Conservation (phyloP, 2,797 vertebrate genomes). For the Phoxinus dragarum region DNA sequence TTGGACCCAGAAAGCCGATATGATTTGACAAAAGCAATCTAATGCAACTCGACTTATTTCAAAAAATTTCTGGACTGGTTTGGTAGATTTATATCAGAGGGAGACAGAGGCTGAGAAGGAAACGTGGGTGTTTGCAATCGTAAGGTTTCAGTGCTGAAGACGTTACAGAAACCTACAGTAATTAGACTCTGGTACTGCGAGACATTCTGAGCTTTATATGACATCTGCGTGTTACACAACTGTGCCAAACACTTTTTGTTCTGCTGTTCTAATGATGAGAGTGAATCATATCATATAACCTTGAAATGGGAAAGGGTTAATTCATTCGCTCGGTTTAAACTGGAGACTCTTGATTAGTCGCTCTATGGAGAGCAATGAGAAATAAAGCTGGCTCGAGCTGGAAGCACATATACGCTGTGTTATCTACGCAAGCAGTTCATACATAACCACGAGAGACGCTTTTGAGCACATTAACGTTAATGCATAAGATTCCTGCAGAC, state of each 20-base stretch:
- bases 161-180: background rate
- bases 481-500: background rate
- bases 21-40: background rate
- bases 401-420: background rate
- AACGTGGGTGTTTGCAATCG: slow-evolving; percentile 20
- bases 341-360: slow-evolving; percentile 42
- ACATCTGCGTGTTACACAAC: slow-evolving; percentile 38
- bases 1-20: background rate
- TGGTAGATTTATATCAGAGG: slow-evolving; percentile 17
- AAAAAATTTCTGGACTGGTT: background rate
- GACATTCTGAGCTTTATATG: slow-evolving; percentile 16
- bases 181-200: background rate
- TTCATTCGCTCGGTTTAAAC: slow-evolving; percentile 52
- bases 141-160: slow-evolving; percentile 1
- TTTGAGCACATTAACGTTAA: background rate
- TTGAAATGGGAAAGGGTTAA: slow-evolving; percentile 46
- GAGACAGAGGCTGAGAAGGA: slow-evolving; percentile 30
- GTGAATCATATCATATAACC: slow-evolving; percentile 36
- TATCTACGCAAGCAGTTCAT: background rate
- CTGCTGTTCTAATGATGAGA: slow-evolving; percentile 21
- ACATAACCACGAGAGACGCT: background rate
- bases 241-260: slow-evolving; percentile 7
- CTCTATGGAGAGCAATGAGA: background rate
- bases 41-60: background rate
- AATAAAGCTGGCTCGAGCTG: slow-evolving; percentile 11